Conservation (phyloP, 2,797 vertebrate genomes). For the Hippoglossus hippoglossus region DNA sequence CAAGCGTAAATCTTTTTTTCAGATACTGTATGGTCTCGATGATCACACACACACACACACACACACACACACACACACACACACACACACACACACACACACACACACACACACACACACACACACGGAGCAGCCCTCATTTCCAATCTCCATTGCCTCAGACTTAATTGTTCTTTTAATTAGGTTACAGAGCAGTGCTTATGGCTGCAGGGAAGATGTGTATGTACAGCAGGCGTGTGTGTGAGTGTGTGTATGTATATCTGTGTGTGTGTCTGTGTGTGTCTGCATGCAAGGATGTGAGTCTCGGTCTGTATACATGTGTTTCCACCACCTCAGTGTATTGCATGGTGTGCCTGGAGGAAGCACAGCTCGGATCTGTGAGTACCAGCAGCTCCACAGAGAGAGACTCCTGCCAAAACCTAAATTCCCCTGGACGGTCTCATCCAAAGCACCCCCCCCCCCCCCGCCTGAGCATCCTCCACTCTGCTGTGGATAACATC, state of each 20-base stretch:
- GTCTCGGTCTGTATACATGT: slow-evolving; percentile 52
- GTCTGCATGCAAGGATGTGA: slow-evolving; percentile 7
- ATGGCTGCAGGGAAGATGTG: slow-evolving; percentile 89
- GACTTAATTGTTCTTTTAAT: slow-evolving; percentile 98
- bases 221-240: slow-evolving; percentile 40
- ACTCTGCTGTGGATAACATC: slow-evolving; percentile 28
- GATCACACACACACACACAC: slow-evolving; percentile 8
- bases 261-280: slow-evolving; percentile 16
- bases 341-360: slow-evolving; percentile 84
- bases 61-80: slow-evolving; percentile 17
- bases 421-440: slow-evolving; percentile 50
- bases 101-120: slow-evolving; percentile 23
- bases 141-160: slow-evolving; percentile 87
- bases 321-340: slow-evolving; percentile 88
- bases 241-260: slow-evolving; percentile 36
- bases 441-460: slow-evolving; percentile 24
- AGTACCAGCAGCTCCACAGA: slow-evolving; percentile 76
- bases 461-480: slow-evolving; percentile 33
- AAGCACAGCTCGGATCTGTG: slow-evolving; percentile 85
- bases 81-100: slow-evolving; percentile 12
- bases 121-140: slow-evolving; percentile 29
- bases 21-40: slow-evolving; percentile 29
- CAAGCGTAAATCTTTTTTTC: slow-evolving; percentile 17
- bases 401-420: slow-evolving; percentile 84
- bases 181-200: slow-evolving; percentile 91